Percentiles rank a stretch among this genome's conserved stretches.
phyloP scores from a whole-genome alignment of 2,888 invertebrate species.

The Mamestra brassicae region DNA sequence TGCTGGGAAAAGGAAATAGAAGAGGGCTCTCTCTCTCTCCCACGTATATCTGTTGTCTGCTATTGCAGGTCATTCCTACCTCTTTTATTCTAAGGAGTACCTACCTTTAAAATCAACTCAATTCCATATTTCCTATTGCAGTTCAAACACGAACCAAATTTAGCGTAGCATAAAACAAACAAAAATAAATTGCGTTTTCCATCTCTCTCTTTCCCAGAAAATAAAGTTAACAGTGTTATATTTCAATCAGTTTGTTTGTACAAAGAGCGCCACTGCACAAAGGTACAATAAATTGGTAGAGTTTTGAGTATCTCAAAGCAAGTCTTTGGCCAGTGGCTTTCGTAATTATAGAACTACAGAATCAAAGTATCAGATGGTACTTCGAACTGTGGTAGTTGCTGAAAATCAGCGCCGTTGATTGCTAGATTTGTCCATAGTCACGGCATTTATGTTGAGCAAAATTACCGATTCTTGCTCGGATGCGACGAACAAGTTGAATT shows the following conservation, averaged over 20 bases:
- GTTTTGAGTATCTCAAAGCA: slow-evolving; percentile 7
- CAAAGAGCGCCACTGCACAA: neutral
- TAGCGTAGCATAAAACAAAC: neutral
- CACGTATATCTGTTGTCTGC: too few species aligned
- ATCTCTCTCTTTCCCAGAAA: neutral
- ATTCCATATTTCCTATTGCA: neutral
- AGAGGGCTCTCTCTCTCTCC: too few species aligned
- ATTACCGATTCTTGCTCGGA: too few species aligned
- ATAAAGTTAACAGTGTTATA: neutral
- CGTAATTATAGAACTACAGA: neutral
- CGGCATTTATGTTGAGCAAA: too few species aligned
- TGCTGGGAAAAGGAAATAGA: too few species aligned
- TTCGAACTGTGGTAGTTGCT: neutral
- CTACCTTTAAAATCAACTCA: neutral
- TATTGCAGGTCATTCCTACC: too few species aligned
- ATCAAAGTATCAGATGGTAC: slow-evolving; percentile 16
- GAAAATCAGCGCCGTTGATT: too few species aligned
- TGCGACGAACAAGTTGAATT: too few species aligned
- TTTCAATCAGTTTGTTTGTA: slow-evolving; percentile 4
- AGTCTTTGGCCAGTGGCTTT: neutral
- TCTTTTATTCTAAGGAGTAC: too few species aligned
- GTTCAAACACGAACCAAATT: neutral
- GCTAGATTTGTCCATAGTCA: too few species aligned
- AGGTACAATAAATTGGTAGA: slow-evolving; percentile 28
- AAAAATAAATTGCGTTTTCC: slow-evolving; percentile 8